These are phyloP conservation scores for Esperia sulphurella DNA, from an alignment of 2,888 invertebrate species.

Conservation along the genomic window DNA sequence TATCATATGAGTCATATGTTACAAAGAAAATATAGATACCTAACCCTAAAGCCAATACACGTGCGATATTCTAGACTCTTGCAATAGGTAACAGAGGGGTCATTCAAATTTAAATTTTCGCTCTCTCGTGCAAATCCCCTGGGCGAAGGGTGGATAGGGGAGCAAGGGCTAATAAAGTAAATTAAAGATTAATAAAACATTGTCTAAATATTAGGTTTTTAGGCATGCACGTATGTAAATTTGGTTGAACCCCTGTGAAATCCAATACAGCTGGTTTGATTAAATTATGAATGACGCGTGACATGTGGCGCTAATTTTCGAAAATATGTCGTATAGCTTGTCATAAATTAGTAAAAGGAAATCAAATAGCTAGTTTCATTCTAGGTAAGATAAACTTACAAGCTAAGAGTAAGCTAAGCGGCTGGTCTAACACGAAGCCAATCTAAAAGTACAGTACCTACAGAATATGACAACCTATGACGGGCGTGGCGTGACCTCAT, in stretches of 20 bases:
- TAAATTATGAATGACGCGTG: slow-evolving; percentile 40
- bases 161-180: slow-evolving; percentile 73
- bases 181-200: slow-evolving; percentile 79
- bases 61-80: slow-evolving; percentile 10
- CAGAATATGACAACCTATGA: no score
- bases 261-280: slow-evolving; percentile 44
- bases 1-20: no score
- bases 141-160: slow-evolving; percentile 63
- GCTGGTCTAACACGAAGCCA: no score
- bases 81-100: slow-evolving; percentile 39
- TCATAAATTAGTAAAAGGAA: no score
- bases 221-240: slow-evolving; percentile 63
- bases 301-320: slow-evolving; percentile 18
- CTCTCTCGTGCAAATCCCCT: slow-evolving; percentile 63
- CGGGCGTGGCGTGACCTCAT: no score
- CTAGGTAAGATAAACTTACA: no score
- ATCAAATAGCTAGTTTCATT: no score
- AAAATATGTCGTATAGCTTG: no score
- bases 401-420: no score
- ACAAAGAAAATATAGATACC: neutral
- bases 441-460: no score
- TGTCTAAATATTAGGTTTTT: slow-evolving; percentile 67
- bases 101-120: slow-evolving; percentile 77
- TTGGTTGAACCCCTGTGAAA: slow-evolving; percentile 41
- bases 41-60: slow-evolving; percentile 6